phyloP scores from a whole-genome alignment of 2,797 vertebrate species.

The Acipenser transmontanus region DNA sequence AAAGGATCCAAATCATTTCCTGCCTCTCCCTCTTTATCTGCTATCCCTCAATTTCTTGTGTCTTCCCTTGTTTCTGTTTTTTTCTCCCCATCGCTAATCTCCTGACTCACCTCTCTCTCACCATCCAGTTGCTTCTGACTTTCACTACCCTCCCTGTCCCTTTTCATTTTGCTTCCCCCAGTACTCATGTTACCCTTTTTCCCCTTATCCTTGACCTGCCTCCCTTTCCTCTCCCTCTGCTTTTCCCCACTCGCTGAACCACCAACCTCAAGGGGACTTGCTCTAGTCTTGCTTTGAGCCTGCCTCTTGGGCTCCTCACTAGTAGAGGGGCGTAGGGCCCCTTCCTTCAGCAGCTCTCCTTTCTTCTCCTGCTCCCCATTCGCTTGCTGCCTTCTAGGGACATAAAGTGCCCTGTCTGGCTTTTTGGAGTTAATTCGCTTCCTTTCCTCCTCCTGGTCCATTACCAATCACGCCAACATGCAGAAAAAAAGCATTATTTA shows the following conservation, averaged over 20 bases:
- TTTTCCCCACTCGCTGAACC: slow-evolving; percentile 10
- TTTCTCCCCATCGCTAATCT: slow-evolving; percentile 11
- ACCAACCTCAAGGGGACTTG: slow-evolving; percentile 50
- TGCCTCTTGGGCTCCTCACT: slow-evolving; percentile 39
- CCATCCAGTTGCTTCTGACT: background rate
- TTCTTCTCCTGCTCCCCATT: slow-evolving; percentile 34
- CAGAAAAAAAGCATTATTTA: background rate
- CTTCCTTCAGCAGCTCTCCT: background rate
- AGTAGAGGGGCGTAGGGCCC: slow-evolving; percentile 7
- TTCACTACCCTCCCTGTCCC: slow-evolving; percentile 38
- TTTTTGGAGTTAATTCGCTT: slow-evolving; percentile 58
- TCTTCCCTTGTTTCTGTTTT: slow-evolving; percentile 7
- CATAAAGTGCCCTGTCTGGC: slow-evolving; percentile 72
- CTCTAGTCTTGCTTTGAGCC: slow-evolving; percentile 48
- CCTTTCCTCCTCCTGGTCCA: slow-evolving; percentile 52
- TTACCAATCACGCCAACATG: slow-evolving; percentile 41
- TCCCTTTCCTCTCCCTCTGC: background rate
- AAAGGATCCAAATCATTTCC: background rate
- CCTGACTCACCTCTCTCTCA: background rate
- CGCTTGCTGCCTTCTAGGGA: slow-evolving; percentile 67
- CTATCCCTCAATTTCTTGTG: background rate
- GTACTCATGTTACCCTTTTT: slow-evolving; percentile 48
- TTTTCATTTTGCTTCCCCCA: slow-evolving; percentile 30
- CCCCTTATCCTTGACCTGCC: slow-evolving; percentile 41
- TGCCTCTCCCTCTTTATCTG: slow-evolving; percentile 1